Percentiles rank a stretch among this genome's conserved stretches.
These are phyloP conservation scores for Micropoecilia bifurca DNA, from an alignment of 2,797 vertebrate species.

Conservation along the genomic window DNA sequence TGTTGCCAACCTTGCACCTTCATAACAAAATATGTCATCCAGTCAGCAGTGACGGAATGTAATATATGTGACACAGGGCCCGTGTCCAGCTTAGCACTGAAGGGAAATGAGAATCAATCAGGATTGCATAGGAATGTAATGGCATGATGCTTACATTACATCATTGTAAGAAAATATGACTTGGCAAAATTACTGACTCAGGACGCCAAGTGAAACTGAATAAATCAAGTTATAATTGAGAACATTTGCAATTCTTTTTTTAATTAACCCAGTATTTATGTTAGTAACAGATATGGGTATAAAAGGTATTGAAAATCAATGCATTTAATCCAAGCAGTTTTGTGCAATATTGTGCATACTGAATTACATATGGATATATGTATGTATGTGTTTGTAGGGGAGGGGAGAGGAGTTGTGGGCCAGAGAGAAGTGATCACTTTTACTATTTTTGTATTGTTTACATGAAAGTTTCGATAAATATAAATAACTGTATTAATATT, in stretches of 20 bases:
- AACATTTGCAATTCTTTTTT: background rate
- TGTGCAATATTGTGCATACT: background rate
- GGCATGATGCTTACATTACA: too few relatives aligned
- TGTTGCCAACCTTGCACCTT: slow-evolving; percentile 13
- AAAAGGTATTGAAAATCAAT: background rate
- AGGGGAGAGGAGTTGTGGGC: too few relatives aligned
- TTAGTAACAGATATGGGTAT: background rate
- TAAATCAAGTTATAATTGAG: background rate
- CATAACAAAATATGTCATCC: slow-evolving; percentile 30
- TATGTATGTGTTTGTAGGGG: too few relatives aligned
- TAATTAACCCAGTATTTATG: background rate
- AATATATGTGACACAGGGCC: slow-evolving; percentile 21
- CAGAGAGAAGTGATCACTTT: background rate
- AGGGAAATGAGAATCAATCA: too few relatives aligned
- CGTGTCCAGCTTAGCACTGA: background rate
- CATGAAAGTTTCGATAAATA: background rate
- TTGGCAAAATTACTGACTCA: background rate
- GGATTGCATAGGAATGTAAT: too few relatives aligned
- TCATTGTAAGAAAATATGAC: background rate
- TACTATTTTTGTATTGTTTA: background rate
- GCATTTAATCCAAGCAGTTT: background rate
- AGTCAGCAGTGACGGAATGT: slow-evolving; percentile 20
- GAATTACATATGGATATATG: background rate
- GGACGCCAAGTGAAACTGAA: background rate
- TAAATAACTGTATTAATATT: background rate